These are phyloP conservation scores for Periophthalmus magnuspinnatus DNA, from an alignment of 2,797 vertebrate genomes.

Conservation along the genomic window DNA sequence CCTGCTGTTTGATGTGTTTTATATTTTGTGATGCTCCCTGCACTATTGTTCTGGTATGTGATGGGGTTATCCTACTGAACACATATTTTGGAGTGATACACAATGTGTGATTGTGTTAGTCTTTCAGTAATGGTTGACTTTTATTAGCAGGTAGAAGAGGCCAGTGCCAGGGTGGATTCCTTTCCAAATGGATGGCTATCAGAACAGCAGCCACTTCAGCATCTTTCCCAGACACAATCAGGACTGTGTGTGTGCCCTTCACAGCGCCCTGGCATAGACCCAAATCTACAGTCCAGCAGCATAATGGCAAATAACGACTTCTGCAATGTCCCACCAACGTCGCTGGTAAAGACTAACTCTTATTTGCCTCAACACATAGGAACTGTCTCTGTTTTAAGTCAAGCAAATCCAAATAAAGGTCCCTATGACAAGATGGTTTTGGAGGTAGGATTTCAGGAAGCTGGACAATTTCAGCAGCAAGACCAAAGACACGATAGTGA, in stretches of 20 bases:
- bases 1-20: constrained; percentile 9
- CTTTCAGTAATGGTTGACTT: constrained; percentile 27
- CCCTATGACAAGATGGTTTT: neutral
- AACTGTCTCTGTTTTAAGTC: constrained; percentile 5
- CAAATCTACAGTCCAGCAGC: constrained; percentile 10
- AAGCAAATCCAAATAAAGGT: neutral
- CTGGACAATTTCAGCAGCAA: neutral
- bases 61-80: neutral
- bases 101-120: constrained; percentile 9
- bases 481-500: constrained; percentile 1
- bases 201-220: constrained; percentile 37
- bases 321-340: constrained; percentile 21
- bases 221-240: constrained; percentile 48
- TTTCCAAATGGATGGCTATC: constrained; percentile 28
- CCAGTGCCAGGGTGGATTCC: constrained; percentile 17
- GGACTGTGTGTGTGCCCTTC: constrained; percentile 44
- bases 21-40: neutral
- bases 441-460: constrained; percentile 7
- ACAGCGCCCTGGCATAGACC: constrained; percentile 26
- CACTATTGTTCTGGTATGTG: constrained; percentile 1
- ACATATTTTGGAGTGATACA: constrained; percentile 24
- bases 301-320: constrained; percentile 17
- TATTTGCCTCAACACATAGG: constrained; percentile 37
- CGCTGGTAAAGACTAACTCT: constrained; percentile 31
- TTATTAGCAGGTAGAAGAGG: constrained; percentile 61